Base-by-base conservation (phyloP, 2,113 vertebrate genomes). In the Alouatta palliata region DNA sequence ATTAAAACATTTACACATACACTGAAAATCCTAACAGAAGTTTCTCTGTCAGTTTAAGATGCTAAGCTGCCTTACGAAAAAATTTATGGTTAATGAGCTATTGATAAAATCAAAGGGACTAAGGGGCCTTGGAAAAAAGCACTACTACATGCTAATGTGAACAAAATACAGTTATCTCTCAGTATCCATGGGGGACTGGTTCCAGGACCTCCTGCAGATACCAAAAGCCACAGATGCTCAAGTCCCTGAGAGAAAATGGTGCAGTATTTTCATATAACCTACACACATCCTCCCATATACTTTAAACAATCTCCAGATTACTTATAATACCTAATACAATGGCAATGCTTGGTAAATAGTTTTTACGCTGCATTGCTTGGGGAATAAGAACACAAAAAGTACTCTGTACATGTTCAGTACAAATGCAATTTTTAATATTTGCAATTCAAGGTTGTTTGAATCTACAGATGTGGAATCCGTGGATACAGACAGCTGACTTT, bases 1-100 rank as follows among this genome's bases (percentile, higher is more conserved):
- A 52, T 30, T 66, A 87, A 89, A 95, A 64, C 56, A 61, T 54
- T 92, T 54, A 54, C 11, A 82, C 5, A 27, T 35, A 90, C 12
- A 40, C n/a, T 68, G 20, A 92, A 92, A 37, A 73, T 71, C 25
- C 85, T 71, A 37, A 68, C 16, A 81, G 16, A 92, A 13, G 56
- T 81, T 84, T 79, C 47, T 71, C 49, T 70, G 8, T 66, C 76
- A 66, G 54, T 87, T 91, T 92, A 87, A 80, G 71, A 6, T 87
- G 56, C 58, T 58, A 91, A 47, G 3, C 37, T 92, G 73, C 37
- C 68, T 94, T 66, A 94, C 27, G 90, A 73, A 6, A 84, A 7
- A 71, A 64, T 92, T 87, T 81, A 91, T 47, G 93, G 43, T 56
- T 84, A 88, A 75, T 75, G 37, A 93, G 79, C 49, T 95, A 68